Conservation (phyloP, 2,797 vertebrate species). For the Coccyzus lansbergi region DNA sequence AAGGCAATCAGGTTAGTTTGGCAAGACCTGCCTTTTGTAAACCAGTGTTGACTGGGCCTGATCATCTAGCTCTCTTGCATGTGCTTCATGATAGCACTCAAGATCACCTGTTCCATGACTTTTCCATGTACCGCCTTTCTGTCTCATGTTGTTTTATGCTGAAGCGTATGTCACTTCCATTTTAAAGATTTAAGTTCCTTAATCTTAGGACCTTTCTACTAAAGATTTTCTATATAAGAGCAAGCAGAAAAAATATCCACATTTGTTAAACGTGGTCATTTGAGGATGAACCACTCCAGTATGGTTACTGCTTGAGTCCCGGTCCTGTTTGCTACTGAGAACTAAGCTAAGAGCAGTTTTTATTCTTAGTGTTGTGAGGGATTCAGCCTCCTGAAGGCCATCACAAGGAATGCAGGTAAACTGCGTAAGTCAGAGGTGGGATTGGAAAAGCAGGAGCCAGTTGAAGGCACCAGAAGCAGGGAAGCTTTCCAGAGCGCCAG, state of each 20-base stretch:
- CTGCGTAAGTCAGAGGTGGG: conserved; percentile 22
- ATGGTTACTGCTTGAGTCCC: background rate
- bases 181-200: background rate
- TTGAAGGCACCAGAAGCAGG: conserved; percentile 18
- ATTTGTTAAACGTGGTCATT: background rate
- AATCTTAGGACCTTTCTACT: background rate
- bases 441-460: conserved; percentile 33
- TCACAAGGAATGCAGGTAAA: conserved; percentile 8
- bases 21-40: no score
- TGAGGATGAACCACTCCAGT: background rate
- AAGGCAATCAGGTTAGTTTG: no score
- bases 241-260: background rate
- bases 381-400: background rate
- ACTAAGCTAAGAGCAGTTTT: background rate
- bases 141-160: background rate
- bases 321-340: background rate
- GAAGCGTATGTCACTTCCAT: background rate
- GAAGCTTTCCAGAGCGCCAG: background rate
- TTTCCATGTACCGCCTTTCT: background rate
- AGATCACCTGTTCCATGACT: no score
- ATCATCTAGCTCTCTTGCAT: no score
- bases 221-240: background rate
- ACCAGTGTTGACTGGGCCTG: no score
- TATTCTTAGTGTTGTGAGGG: background rate
- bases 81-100: no score